Evolutionary conservation across 2,797 vertebrate species (phyloP).

Genomic region (Peromyscus nudipes): DNA sequence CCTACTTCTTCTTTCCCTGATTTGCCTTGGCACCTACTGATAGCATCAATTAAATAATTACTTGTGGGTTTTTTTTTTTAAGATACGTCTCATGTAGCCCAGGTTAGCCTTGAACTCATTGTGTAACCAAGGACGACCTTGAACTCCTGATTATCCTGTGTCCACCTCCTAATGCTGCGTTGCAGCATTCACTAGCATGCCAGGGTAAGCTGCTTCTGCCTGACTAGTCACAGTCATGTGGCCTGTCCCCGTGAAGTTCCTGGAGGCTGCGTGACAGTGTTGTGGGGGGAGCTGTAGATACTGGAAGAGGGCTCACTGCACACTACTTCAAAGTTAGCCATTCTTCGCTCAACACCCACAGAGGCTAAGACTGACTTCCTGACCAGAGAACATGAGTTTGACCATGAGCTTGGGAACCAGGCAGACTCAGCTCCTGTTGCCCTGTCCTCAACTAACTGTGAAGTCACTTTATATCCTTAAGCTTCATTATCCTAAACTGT

Average conservation of each 20-base stretch:
- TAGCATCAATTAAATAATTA: neutral
- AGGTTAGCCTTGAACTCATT: neutral
- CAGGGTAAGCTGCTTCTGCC: neutral
- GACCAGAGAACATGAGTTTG: neutral
- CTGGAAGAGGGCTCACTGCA: rapidly evolving
- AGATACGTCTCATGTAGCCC: neutral
- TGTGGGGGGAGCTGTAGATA: neutral
- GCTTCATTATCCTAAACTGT: neutral
- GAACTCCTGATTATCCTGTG: neutral
- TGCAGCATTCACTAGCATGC: too few relatives aligned
- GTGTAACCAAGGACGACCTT: neutral
- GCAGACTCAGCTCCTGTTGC: neutral
- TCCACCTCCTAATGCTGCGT: neutral
- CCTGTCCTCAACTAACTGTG: neutral
- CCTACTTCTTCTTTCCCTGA: too few relatives aligned
- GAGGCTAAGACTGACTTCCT: neutral
- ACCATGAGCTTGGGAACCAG: neutral
- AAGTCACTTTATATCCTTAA: neutral
- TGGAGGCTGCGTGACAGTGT: neutral
- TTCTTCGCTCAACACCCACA: neutral
- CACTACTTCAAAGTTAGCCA: rapidly evolving
- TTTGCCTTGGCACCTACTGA: too few relatives aligned
- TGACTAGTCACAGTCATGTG: neutral
- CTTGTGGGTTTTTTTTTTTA: neutral
- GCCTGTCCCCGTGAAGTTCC: neutral